A percentile compares a stretch with the other conserved stretches of the same genome.
Evolutionary conservation across 2,888 invertebrate genomes (phyloP).

Genomic region (Heterodera filipjevi): DNA sequence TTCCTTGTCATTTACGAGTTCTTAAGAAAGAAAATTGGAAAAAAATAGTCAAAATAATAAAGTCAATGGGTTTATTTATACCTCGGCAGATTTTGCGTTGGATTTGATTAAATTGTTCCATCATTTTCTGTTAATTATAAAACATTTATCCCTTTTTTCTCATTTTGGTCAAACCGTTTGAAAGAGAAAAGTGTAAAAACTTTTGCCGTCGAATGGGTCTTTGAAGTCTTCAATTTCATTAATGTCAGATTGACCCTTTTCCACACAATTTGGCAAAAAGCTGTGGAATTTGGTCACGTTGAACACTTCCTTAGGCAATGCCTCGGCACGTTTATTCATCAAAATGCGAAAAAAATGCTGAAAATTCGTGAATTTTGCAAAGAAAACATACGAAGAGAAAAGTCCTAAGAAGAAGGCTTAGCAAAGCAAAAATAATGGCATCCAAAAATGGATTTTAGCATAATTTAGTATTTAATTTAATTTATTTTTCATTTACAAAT

Average conservation of each 20-base stretch:
- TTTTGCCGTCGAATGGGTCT: not conserved
- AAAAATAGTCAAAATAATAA: not conserved
- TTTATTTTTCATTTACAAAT: no score
- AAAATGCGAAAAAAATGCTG: not conserved
- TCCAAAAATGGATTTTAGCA: no score
- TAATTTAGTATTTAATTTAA: no score
- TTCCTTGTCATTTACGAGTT: slow-evolving; percentile 8
- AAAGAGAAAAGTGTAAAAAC: not conserved
- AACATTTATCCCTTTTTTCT: not conserved
- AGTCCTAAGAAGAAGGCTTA: no score
- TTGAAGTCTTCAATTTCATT: not conserved
- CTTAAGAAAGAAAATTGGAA: slow-evolving; percentile 1
- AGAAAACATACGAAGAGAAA: no score
- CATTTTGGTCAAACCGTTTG: not conserved
- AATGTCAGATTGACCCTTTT: not conserved
- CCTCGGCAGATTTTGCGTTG: not conserved
- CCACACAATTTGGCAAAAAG: slow-evolving; percentile 1
- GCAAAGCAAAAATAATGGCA: no score
- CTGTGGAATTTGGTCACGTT: not conserved
- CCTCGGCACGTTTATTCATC: slow-evolving; percentile 7
- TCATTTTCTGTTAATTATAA: not conserved
- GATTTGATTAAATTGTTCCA: not conserved
- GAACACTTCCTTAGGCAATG: not conserved
- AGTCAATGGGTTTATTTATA: not conserved
- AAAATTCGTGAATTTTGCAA: not conserved